Conservation (phyloP, 1,140 invertebrate species). For the Zaprionus kolodkinae region DNA sequence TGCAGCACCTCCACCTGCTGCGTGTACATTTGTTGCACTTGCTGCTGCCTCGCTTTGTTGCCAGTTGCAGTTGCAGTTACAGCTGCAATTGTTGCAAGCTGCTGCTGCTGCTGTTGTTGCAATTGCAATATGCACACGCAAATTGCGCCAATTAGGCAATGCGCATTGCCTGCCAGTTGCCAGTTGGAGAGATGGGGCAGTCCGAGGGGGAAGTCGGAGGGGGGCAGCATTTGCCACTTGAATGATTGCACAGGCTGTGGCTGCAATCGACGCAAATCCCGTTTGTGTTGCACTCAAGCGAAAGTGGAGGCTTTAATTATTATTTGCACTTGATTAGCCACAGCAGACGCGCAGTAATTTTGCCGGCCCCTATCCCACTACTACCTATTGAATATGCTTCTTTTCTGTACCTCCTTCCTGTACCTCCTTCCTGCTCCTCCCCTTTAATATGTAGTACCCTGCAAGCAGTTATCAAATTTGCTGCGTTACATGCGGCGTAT, state of each 20-base stretch:
- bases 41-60: conserved; percentile 2
- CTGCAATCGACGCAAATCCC: conserved; percentile 17
- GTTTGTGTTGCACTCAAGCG: conserved; percentile 58
- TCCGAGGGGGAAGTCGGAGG: conserved; percentile 3
- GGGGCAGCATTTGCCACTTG: conserved; percentile 44
- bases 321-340: conserved; percentile 76
- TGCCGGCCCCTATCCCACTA: neutral
- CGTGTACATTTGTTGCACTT: conserved; percentile 4
- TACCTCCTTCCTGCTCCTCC: neutral
- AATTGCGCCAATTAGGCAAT: conserved; percentile 79
- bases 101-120: conserved; percentile 41
- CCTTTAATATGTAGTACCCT: conserved; percentile 13
- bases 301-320: conserved; percentile 67
- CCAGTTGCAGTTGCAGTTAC: conserved; percentile 2
- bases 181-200: conserved; percentile 18
- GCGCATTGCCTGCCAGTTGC: conserved; percentile 63
- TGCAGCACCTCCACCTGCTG: no score
- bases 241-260: conserved; percentile 28
- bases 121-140: conserved; percentile 75
- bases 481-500: conserved; percentile 57
- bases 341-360: conserved; percentile 9
- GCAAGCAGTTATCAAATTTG: neutral
- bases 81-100: conserved; percentile 2
- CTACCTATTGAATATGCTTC: neutral
- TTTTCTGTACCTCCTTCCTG: neutral